Percentiles rank a stretch among this genome's conserved stretches.
These are phyloP conservation scores for Lasioglossum morio DNA, from an alignment of 2,888 invertebrate genomes.

Conservation along the genomic window DNA sequence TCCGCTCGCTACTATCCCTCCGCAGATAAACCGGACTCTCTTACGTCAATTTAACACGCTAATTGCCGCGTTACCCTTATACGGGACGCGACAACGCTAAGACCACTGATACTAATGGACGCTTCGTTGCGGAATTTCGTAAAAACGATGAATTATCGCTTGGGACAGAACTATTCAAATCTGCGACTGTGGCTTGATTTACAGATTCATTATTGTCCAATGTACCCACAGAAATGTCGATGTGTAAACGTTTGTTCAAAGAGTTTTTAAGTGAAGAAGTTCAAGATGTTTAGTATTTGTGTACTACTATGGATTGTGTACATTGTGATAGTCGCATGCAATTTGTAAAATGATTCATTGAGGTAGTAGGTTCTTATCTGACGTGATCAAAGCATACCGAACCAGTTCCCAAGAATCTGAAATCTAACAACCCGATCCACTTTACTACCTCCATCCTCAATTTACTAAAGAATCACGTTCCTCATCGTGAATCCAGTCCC, in stretches of 20 bases:
- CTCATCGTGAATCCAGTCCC: background rate
- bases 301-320: background rate
- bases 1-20: background rate
- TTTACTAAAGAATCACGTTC: slow-evolving; percentile 21
- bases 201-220: no score
- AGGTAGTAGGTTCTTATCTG: background rate
- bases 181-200: no score
- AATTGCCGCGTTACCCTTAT: slow-evolving; percentile 27
- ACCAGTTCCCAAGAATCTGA: background rate
- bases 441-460: background rate
- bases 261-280: background rate
- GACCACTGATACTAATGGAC: slow-evolving; percentile 4
- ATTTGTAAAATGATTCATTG: background rate
- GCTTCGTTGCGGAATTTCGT: background rate
- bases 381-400: no score
- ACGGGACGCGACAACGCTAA: slow-evolving; percentile 7
- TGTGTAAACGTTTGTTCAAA: background rate
- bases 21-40: background rate
- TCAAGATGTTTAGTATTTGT: background rate
- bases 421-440: background rate
- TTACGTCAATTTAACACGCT: slow-evolving; percentile 18
- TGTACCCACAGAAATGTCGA: background rate
- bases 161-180: background rate
- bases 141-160: slow-evolving; percentile 1
- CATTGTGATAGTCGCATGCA: background rate